These are phyloP conservation scores for Rhabdornis inornatus DNA, from an alignment of 2,113 vertebrate genomes.

Conservation along the genomic window DNA sequence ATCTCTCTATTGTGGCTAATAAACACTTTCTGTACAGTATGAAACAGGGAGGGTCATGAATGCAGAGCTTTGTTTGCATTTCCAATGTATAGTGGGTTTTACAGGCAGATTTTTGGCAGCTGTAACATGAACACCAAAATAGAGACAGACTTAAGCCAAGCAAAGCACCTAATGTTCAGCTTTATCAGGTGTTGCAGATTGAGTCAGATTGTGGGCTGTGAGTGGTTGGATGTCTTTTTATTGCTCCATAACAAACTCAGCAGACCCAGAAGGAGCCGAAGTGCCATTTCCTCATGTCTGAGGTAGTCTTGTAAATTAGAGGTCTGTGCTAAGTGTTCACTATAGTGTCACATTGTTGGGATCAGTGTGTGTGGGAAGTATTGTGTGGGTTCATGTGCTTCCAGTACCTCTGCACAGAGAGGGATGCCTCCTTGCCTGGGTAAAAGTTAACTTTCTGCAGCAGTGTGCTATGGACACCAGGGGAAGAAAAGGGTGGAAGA, in stretches of 20 bases:
- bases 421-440: not conserved
- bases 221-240: slow-evolving; percentile 21
- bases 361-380: not conserved
- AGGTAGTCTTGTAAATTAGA: slow-evolving; percentile 21
- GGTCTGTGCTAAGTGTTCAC: not conserved
- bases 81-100: not conserved
- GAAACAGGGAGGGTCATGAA: not conserved
- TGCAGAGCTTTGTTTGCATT: not conserved
- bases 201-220: slow-evolving; percentile 21
- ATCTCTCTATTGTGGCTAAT: not conserved
- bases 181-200: slow-evolving; percentile 35
- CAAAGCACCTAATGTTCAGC: not conserved
- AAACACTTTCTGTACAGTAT: not conserved
- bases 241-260: slow-evolving; percentile 21
- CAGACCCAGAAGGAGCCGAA: slow-evolving; percentile 27
- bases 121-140: not conserved
- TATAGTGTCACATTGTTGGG: not conserved
- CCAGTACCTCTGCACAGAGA: not conserved
- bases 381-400: not conserved
- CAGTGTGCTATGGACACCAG: not conserved
- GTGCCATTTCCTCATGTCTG: not conserved
- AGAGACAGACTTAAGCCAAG: slow-evolving; percentile 24
- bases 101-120: not conserved
- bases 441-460: not conserved
- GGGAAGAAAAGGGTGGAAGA: not conserved